Conservation (phyloP, 1,140 invertebrate genomes). For the Ceratina calcarata region DNA sequence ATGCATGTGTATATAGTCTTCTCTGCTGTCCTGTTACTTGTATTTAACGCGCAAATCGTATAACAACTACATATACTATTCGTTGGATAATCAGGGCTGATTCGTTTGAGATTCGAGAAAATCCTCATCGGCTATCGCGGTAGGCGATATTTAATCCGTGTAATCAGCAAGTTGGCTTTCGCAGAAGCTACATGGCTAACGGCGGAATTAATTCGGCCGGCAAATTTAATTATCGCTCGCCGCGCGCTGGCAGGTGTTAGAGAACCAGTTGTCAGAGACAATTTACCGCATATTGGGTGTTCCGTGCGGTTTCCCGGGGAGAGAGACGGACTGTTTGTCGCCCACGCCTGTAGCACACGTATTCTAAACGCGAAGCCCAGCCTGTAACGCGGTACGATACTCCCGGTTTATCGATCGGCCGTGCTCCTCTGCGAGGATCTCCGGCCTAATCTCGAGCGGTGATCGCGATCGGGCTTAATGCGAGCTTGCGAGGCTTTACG, state of each 20-base stretch:
- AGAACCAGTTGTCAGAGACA: slow-evolving; percentile 49
- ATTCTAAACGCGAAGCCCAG: slow-evolving; percentile 40
- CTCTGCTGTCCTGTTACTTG: too few species aligned
- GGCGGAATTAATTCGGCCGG: slow-evolving; percentile 43
- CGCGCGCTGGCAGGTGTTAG: slow-evolving; percentile 38
- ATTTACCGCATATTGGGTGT: slow-evolving; percentile 45
- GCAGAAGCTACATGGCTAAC: slow-evolving; percentile 29
- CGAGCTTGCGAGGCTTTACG: slow-evolving; percentile 46
- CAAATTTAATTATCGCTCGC: slow-evolving; percentile 48
- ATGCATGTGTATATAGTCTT: not conserved
- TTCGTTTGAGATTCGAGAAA: not conserved
- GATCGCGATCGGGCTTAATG: slow-evolving; percentile 54
- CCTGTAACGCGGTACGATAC: slow-evolving; percentile 29
- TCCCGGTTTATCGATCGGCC: slow-evolving; percentile 42
- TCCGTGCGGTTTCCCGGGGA: slow-evolving; percentile 26
- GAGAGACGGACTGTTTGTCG: slow-evolving; percentile 36
- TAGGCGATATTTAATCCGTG: slow-evolving; percentile 33
- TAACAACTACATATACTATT: not conserved
- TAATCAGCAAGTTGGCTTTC: slow-evolving; percentile 36
- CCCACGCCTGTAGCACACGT: slow-evolving; percentile 26
- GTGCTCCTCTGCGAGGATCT: slow-evolving; percentile 30
- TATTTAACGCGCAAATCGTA: not conserved
- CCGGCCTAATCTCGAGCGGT: slow-evolving; percentile 48
- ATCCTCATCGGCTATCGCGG: not conserved
- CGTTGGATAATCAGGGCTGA: too few species aligned